A percentile compares a stretch with the other conserved stretches of the same genome.
These are phyloP conservation scores for Parascotia fuliginaria DNA, from an alignment of 2,888 invertebrate species.

Conservation along the genomic window DNA sequence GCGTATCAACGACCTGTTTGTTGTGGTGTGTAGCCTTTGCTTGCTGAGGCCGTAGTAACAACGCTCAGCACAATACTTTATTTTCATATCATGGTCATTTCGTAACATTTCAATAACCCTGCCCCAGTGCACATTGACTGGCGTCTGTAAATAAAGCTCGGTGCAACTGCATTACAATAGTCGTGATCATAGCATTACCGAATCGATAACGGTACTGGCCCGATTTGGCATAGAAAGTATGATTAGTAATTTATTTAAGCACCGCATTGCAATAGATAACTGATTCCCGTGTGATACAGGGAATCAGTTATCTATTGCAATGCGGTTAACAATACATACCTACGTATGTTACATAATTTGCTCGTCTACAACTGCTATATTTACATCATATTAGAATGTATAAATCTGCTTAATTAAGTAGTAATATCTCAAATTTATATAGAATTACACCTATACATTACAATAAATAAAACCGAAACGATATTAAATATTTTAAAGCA, in stretches of 20 bases:
- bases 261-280: no score
- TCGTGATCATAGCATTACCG: slow-evolving; percentile 38
- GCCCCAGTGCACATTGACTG: slow-evolving; percentile 54
- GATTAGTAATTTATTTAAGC: slow-evolving; percentile 18
- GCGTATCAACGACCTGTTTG: slow-evolving; percentile 81
- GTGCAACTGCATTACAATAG: slow-evolving; percentile 45
- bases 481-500: no score
- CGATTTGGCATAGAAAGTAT: slow-evolving; percentile 32
- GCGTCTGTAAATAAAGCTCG: slow-evolving; percentile 61
- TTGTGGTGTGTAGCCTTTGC: slow-evolving; percentile 62
- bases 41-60: slow-evolving; percentile 68
- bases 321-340: slow-evolving; percentile 4
- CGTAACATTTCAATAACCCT: slow-evolving; percentile 74
- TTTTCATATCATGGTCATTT: slow-evolving; percentile 81
- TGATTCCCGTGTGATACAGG: slow-evolving; percentile 28
- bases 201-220: slow-evolving; percentile 40
- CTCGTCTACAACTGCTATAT: no score
- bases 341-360: no score
- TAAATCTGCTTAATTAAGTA: no score
- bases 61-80: slow-evolving; percentile 67
- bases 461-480: no score
- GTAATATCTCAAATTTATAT: no score
- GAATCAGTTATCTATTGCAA: slow-evolving; percentile 16
- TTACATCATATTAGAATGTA: no score
- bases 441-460: no score